These are phyloP conservation scores for Spodoptera frugiperda DNA, from an alignment of 1,140 invertebrate genomes.

Conservation along the genomic window DNA sequence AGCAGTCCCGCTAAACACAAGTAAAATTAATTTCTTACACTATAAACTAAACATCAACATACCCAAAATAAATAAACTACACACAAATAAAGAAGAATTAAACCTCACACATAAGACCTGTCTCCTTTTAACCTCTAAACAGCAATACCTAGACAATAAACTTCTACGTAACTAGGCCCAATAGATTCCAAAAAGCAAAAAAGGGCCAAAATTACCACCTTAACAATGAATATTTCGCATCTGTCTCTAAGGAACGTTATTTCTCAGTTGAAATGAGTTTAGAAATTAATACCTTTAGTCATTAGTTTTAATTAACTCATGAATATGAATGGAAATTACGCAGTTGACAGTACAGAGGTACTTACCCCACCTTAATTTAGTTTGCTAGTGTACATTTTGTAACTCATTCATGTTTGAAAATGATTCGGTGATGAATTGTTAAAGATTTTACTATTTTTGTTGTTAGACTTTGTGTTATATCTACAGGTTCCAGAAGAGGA, in stretches of 20 bases:
- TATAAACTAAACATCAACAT: too few relatives aligned
- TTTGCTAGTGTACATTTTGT: slow-evolving; percentile 51
- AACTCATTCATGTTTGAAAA: slow-evolving; percentile 36
- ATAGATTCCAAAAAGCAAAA: slow-evolving; percentile 1
- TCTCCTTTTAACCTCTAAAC: too few relatives aligned
- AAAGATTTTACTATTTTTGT: too few relatives aligned
- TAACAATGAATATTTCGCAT: slow-evolving; percentile 49
- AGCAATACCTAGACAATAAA: not conserved
- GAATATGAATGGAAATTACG: slow-evolving; percentile 62
- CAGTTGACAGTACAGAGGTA: slow-evolving; percentile 56
- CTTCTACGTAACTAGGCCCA: slow-evolving; percentile 28
- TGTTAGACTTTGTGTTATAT: too few relatives aligned
- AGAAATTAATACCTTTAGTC: slow-evolving; percentile 64
- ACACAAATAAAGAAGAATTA: too few relatives aligned
- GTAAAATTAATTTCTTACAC: too few relatives aligned
- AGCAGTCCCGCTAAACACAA: too few relatives aligned
- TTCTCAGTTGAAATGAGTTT: slow-evolving; percentile 55
- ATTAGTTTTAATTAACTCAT: slow-evolving; percentile 69
- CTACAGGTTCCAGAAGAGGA: too few relatives aligned
- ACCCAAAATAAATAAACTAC: too few relatives aligned
- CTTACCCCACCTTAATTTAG: slow-evolving; percentile 38
- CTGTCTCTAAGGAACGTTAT: slow-evolving; percentile 49
- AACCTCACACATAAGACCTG: too few relatives aligned
- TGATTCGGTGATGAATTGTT: slow-evolving; percentile 29
- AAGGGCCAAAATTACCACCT: slow-evolving; percentile 16